A percentile compares a stretch with the other conserved stretches of the same genome.
phyloP scores from a whole-genome alignment of 2,797 vertebrate species.

The Argya squamiceps region DNA sequence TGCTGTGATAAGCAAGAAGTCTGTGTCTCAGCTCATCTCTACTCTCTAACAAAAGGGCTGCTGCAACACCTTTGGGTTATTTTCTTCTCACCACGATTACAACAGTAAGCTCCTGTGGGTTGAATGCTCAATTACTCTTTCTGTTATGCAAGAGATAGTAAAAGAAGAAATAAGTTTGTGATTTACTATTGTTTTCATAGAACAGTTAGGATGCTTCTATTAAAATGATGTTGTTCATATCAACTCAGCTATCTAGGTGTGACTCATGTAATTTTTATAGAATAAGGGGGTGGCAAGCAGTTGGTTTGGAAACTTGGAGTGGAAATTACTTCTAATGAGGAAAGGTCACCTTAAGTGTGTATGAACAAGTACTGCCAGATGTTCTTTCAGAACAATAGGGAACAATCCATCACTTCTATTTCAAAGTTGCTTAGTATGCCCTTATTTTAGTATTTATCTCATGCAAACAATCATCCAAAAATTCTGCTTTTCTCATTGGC shows the following conservation, averaged over 20 bases:
- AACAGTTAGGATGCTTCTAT: neutral
- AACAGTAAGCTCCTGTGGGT: neutral
- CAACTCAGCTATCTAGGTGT: neutral
- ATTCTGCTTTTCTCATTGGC: slow-evolving; percentile 20
- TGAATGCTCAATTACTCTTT: neutral
- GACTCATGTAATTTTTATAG: neutral
- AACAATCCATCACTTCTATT: slow-evolving; percentile 25
- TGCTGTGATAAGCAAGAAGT: neutral
- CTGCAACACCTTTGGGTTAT: neutral
- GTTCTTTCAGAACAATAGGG: slow-evolving; percentile 42
- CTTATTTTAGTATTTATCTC: slow-evolving; percentile 21
- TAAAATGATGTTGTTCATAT: neutral
- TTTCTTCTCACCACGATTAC: neutral
- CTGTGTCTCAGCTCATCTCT: neutral
- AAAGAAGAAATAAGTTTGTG: neutral
- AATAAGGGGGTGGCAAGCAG: neutral
- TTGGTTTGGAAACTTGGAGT: slow-evolving; percentile 18
- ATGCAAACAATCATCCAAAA: slow-evolving; percentile 52
- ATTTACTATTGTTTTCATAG: neutral
- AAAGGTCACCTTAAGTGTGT: slow-evolving; percentile 42
- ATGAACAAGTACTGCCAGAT: slow-evolving; percentile 10
- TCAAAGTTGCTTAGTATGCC: slow-evolving; percentile 4
- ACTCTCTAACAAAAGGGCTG: neutral
- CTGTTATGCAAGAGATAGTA: neutral
- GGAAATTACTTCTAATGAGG: slow-evolving; percentile 47